Conservation (phyloP, 1,140 invertebrate species). For the Tenebrio molitor region DNA sequence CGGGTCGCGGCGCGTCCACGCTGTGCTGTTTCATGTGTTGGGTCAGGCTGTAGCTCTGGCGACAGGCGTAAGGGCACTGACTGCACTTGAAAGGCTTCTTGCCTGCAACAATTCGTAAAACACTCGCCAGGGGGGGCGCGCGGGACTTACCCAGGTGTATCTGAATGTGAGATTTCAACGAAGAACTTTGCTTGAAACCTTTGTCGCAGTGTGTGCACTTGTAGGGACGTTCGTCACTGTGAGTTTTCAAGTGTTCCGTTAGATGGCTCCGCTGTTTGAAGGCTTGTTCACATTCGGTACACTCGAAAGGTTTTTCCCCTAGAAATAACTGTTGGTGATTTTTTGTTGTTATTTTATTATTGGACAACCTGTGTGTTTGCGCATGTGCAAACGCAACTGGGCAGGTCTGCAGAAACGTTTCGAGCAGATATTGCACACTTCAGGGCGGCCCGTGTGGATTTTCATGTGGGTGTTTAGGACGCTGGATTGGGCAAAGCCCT, state of each 20-base stretch:
- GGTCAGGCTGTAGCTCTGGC: constrained; percentile 53
- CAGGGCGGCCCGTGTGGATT: constrained; percentile 53
- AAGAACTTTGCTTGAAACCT: constrained; percentile 59
- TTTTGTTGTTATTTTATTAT: too few species aligned
- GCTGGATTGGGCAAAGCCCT: constrained; percentile 53
- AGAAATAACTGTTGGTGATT: too few species aligned
- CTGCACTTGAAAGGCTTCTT: constrained; percentile 54
- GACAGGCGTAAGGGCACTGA: constrained; percentile 55
- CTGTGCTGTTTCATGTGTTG: constrained; percentile 56
- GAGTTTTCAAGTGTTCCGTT: constrained; percentile 61
- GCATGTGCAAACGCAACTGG: constrained; percentile 51
- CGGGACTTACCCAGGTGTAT: constrained; percentile 57
- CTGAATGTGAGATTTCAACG: constrained; percentile 59
- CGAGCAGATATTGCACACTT: constrained; percentile 49
- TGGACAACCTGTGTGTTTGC: constrained; percentile 52
- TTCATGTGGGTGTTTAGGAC: constrained; percentile 55
- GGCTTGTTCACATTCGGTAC: constrained; percentile 59
- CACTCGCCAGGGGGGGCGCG: neutral
- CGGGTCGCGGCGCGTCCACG: constrained; percentile 67
- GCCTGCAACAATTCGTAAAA: constrained; percentile 50
- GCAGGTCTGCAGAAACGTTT: constrained; percentile 54
- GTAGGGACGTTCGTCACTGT: constrained; percentile 64
- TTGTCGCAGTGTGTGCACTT: constrained; percentile 61
- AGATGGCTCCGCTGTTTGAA: constrained; percentile 62
- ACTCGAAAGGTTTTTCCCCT: constrained; percentile 61